Evolutionary conservation across 2,888 invertebrate species (phyloP), one percentile per base, ranked within the genome.

Genomic region (Polyommatus icarus): DNA sequence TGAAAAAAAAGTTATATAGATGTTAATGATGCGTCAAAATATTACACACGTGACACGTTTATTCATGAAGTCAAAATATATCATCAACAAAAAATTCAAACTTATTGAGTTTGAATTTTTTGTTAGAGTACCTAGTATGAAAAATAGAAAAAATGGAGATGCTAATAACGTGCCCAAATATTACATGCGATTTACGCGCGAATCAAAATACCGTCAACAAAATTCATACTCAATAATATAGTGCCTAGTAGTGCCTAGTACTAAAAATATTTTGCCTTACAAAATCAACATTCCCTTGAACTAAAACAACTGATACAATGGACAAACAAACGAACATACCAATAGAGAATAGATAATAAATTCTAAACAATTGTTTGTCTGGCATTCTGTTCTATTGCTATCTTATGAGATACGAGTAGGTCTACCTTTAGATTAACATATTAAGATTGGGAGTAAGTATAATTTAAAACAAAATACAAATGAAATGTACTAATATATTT

Each of bases 341-440:
- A 93, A 93, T 90, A 90, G 90, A 91, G 85, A 91, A 92, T 92
- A 89, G 91, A 89, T 84, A 84, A 82, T 82, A 87, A 87, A 90
- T 86, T 88, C 85, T 88, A 91, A 92, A 93, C 91, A 93, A 92
- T 90, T 89, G 90, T 84, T 82, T 83, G 84, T 83, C 84, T 84
- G 83, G 86, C 86, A 89, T 67, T 67, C 67, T 67, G 67, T 32
- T 32, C 29, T 90, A 89, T 88, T 89, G 89, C 85, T 12, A 76
- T 72, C 15, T 67, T 12, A 1, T 29, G 32, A 67, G 18, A 67
- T 24, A n/a, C n/a, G n/a, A n/a, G n/a, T n/a, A 24, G 67, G 46
- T 10, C 15, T 32, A 12, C 12, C 15, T 15, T 32, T 59, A 50
- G 15, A 15, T 15, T 18, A 18, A 54, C 46, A 54, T 18, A 15